Evolutionary conservation across 2,113 vertebrate species (phyloP).

Genomic region (Columba livia): DNA sequence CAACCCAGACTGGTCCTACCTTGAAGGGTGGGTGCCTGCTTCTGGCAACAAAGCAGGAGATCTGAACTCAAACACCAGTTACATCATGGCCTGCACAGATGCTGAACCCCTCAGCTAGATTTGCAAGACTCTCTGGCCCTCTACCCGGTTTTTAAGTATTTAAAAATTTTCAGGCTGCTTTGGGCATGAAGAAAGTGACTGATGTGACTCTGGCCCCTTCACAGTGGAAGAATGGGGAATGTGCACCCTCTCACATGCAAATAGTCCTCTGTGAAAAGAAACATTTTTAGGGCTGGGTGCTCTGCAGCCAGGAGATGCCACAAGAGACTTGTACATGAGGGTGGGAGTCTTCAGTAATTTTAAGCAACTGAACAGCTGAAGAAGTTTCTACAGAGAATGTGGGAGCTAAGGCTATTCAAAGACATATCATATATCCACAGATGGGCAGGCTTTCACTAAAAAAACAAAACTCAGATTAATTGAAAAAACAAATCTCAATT

Average conservation of each 20-base stretch:
- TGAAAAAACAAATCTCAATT: conserved; percentile 32
- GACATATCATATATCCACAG: not conserved
- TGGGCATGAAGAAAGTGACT: not conserved
- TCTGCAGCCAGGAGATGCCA: not conserved
- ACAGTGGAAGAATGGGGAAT: not conserved
- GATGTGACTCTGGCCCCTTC: not conserved
- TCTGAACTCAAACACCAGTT: not conserved
- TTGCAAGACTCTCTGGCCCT: not conserved
- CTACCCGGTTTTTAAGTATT: not conserved
- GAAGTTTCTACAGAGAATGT: not conserved
- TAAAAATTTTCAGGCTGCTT: not conserved
- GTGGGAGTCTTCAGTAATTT: conserved; percentile 8
- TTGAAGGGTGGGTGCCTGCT: not conserved
- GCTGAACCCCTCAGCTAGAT: not conserved
- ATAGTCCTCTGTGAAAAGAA: not conserved
- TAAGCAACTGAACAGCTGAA: conserved; percentile 38
- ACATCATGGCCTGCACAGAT: rapidly evolving
- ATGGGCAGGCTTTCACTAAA: conserved; percentile 25
- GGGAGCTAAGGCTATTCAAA: conserved; percentile 25
- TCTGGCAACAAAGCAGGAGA: not conserved
- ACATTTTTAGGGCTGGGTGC: not conserved
- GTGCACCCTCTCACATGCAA: not conserved
- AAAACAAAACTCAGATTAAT: conserved; percentile 21
- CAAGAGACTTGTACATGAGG: not conserved
- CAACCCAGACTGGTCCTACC: rapidly evolving